These are phyloP conservation scores for Hydrotaea cyrtoneurina DNA, from an alignment of 2,888 invertebrate species.

Conservation along the genomic window DNA sequence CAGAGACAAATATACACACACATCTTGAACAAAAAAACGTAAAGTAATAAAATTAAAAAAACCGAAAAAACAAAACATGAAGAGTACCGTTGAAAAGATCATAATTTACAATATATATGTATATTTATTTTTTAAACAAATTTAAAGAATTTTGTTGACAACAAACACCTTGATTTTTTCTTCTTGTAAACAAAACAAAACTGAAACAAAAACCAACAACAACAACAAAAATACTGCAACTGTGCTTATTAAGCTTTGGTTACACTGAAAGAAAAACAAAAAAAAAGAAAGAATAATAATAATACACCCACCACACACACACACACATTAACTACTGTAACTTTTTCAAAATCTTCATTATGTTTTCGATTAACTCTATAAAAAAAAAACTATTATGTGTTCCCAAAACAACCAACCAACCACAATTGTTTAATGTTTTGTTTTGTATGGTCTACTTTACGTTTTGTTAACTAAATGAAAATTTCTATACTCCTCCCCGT, in stretches of 20 bases:
- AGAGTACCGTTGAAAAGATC: conserved; percentile 49
- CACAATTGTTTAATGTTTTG: conserved; percentile 21
- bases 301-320: conserved; percentile 56
- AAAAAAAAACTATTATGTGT: conserved; percentile 17
- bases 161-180: conserved; percentile 45
- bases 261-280: conserved; percentile 53
- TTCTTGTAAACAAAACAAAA: conserved; percentile 49
- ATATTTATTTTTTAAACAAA: conserved; percentile 42
- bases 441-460: background rate
- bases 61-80: conserved; percentile 31
- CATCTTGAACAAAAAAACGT: conserved; percentile 65
- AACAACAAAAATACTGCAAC: conserved; percentile 51
- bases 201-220: conserved; percentile 30
- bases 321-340: conserved; percentile 46
- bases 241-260: conserved; percentile 61
- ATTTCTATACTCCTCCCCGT: conserved; percentile 43
- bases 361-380: background rate
- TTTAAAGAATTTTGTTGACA: conserved; percentile 40
- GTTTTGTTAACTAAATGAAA: background rate
- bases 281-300: conserved; percentile 4
- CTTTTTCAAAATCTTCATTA: conserved; percentile 43
- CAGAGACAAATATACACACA: conserved; percentile 68
- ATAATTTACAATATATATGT: conserved; percentile 37
- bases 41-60: conserved; percentile 50
- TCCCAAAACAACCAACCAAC: conserved; percentile 1